Percentiles rank a stretch among this genome's conserved stretches.
These are phyloP conservation scores for Fistularia commersonii DNA, from an alignment of 2,797 vertebrate genomes.

Conservation along the genomic window DNA sequence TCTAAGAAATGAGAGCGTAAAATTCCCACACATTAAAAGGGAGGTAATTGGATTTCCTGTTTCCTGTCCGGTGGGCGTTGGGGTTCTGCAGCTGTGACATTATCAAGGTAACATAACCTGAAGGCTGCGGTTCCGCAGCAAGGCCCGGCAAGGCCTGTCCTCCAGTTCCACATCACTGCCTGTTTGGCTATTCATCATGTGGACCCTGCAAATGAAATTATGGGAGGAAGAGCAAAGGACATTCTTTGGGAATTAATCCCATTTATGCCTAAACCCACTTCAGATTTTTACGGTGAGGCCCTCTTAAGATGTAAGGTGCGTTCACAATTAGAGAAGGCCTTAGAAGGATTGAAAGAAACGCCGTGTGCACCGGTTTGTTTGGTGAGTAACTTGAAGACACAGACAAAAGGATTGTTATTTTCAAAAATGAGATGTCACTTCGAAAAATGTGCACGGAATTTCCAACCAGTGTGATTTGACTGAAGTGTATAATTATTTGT, in stretches of 20 bases:
- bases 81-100: slow-evolving; percentile 73
- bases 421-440: slow-evolving; percentile 10
- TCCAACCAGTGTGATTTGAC: slow-evolving; percentile 10
- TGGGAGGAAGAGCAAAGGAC: slow-evolving; percentile 78
- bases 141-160: slow-evolving; percentile 68
- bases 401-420: slow-evolving; percentile 17
- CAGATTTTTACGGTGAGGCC: slow-evolving; percentile 69
- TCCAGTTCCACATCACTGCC: slow-evolving; percentile 69
- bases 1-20: slow-evolving; percentile 66
- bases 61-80: slow-evolving; percentile 63
- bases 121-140: slow-evolving; percentile 64
- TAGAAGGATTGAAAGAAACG: slow-evolving; percentile 44
- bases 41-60: slow-evolving; percentile 70
- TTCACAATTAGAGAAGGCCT: slow-evolving; percentile 73
- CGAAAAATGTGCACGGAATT: slow-evolving; percentile 6
- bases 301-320: slow-evolving; percentile 66
- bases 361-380: slow-evolving; percentile 47
- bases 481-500: neutral
- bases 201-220: slow-evolving; percentile 81
- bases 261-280: slow-evolving; percentile 78
- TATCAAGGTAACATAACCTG: slow-evolving; percentile 80
- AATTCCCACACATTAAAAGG: slow-evolving; percentile 68
- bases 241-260: slow-evolving; percentile 80
- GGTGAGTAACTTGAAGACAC: slow-evolving; percentile 23
- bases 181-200: slow-evolving; percentile 79